Evolutionary conservation across 37 sponge, comb jelly and placozoan species (phyloP).

Genomic region (Spongilla lacustris): DNA sequence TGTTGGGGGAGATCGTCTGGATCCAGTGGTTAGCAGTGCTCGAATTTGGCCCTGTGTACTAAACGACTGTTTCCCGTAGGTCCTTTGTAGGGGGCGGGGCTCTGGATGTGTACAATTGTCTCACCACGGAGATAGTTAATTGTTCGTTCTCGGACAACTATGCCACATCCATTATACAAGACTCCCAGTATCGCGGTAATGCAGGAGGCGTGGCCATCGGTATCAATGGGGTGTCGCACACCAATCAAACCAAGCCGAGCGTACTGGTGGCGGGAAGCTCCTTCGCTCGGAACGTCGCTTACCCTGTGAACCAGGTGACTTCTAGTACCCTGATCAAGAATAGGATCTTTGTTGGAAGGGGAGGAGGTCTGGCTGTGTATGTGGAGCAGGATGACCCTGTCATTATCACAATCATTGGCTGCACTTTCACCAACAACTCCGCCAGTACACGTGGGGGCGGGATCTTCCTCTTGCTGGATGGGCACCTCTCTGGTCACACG

Average conservation of each 20-base stretch:
- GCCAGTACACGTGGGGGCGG: slow-evolving; percentile 35
- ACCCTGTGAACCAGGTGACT: not conserved
- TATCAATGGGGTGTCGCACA: not conserved
- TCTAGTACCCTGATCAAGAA: slow-evolving; percentile 3
- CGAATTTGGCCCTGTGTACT: no score
- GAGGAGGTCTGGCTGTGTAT: slow-evolving; percentile 17
- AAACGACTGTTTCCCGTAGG: no score
- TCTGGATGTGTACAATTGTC: slow-evolving; percentile 11
- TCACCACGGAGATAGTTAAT: not conserved
- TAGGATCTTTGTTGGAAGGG: slow-evolving; percentile 9
- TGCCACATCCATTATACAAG: not conserved
- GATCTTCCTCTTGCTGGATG: slow-evolving; percentile 9
- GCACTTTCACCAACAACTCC: slow-evolving; percentile 25
- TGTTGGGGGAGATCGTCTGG: no score
- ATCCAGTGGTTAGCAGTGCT: no score
- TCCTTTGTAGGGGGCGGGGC: slow-evolving; percentile 9
- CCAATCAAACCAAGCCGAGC: not conserved
- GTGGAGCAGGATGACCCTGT: not conserved
- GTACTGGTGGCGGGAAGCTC: slow-evolving; percentile 9
- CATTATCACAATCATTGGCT: not conserved
- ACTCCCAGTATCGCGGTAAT: not conserved
- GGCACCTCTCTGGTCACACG: not conserved
- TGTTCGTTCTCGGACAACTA: slow-evolving; percentile 5
- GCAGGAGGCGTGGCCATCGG: slow-evolving; percentile 31
- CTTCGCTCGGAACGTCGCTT: slow-evolving; percentile 20